Evolutionary conservation across 2,113 vertebrate species (phyloP).

Genomic region (Neoarius graeffei): DNA sequence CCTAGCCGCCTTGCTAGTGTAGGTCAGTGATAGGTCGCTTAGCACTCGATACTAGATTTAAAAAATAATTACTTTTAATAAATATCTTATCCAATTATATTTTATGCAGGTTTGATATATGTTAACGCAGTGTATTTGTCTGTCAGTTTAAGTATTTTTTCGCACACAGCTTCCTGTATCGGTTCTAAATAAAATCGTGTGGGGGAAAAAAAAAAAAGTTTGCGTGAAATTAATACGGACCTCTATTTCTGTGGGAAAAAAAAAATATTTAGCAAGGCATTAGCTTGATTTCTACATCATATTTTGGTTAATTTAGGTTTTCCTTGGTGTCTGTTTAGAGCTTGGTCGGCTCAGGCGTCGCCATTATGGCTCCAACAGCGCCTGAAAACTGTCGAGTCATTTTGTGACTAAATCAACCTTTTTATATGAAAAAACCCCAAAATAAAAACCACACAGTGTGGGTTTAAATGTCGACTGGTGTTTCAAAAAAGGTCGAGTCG

Average conservation of each 20-base stretch:
- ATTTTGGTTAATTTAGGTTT: background rate
- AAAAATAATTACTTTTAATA: no score
- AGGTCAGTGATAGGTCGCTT: slow-evolving; percentile 52
- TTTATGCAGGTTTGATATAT: background rate
- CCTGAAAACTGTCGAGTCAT: slow-evolving; percentile 59
- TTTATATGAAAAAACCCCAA: background rate
- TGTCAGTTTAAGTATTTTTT: background rate
- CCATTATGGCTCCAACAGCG: slow-evolving; percentile 70
- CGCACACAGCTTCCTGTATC: background rate
- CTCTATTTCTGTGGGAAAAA: background rate
- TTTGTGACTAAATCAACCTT: slow-evolving; percentile 1
- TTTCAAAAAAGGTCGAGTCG: background rate
- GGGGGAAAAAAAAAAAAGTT: no score
- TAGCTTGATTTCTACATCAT: background rate
- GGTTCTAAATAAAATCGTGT: background rate
- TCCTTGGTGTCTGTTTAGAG: slow-evolving; percentile 13
- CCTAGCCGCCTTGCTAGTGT: slow-evolving; percentile 39
- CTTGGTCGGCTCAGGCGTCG: slow-evolving; percentile 55
- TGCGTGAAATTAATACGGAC: background rate
- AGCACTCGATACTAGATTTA: background rate
- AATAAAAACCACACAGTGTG: background rate
- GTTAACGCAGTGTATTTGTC: background rate
- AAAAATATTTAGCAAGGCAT: background rate
- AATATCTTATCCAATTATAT: background rate
- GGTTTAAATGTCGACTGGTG: background rate